Percentiles rank a stretch among this genome's conserved stretches.
Evolutionary conservation across 2,113 vertebrate genomes (phyloP).

Genomic region (Raja brachyura): DNA sequence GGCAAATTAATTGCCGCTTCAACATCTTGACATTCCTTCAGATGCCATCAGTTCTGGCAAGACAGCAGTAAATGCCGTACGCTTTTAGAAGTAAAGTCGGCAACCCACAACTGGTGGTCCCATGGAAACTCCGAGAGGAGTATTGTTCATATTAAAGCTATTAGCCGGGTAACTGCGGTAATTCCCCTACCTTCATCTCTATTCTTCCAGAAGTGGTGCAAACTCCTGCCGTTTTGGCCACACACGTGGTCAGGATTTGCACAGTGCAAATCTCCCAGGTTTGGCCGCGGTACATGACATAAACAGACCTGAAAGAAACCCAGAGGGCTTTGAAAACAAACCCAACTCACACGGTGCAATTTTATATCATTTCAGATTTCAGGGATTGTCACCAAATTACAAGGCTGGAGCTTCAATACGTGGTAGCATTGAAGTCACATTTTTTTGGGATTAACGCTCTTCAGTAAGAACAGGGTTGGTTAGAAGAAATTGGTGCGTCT

Average conservation of each 20-base stretch:
- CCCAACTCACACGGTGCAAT: not conserved
- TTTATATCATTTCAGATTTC: not conserved
- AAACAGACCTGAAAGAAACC: not conserved
- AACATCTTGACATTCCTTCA: not conserved
- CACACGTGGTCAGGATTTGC: not conserved
- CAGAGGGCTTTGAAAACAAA: not conserved
- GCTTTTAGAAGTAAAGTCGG: not conserved
- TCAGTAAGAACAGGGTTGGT: not conserved
- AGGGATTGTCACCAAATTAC: not conserved
- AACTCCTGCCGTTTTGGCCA: not conserved
- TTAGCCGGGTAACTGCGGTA: conserved; percentile 17
- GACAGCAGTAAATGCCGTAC: not conserved
- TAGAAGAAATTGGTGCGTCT: too few species aligned
- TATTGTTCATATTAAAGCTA: not conserved
- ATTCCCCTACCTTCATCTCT: not conserved
- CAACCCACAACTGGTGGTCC: not conserved
- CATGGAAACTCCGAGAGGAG: not conserved
- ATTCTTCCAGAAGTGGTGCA: not conserved
- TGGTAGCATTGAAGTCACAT: not conserved
- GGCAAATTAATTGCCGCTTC: conserved; percentile 10
- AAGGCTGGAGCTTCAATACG: not conserved
- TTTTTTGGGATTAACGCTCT: not conserved
- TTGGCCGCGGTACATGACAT: not conserved
- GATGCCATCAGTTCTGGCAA: not conserved
- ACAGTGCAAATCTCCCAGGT: not conserved